Base-by-base conservation (phyloP, 64 coral and sea anemone genomes). In the Trachythela sp. region DNA sequence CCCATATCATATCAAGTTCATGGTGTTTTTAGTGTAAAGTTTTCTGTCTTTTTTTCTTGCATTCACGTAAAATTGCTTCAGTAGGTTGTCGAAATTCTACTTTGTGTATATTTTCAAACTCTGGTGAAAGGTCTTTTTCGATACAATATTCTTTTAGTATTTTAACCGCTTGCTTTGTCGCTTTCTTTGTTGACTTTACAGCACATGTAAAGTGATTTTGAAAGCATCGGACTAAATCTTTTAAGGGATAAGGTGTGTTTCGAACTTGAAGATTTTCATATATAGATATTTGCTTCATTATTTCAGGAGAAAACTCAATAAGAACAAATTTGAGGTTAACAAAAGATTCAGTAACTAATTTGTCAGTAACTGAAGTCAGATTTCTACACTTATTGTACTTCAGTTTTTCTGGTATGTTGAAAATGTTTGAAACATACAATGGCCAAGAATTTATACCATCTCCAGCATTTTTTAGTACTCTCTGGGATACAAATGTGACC, bases 121-220 rank as follows among this genome's bases (percentile, higher is more conserved):
- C 20, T n/a, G 18, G 8, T 9, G 18, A 8, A 26, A 26, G 64
- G 5, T 70, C 30, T 32, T 32, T 70, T 32, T 70, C 64, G 24
- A n/a, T n/a, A 32, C 64, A 70, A 70, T 70, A 70, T 70, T 26
- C 18, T 26, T 22, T 22, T 26, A 70, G 24, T 22, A 32, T 70
- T 26, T n/a, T 70, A 6, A 70, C 64, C 8, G 64, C 64, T 26
- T 22, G 30, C 24, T 70, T 70, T 22, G 64, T 70, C 24, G 64
- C 64, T 6, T 70, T 70, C 24, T 70, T 70, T 5, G 64, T 70
- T 49, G 48, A 49, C 15, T 49, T 49, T n/a, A 88, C 38, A 54
- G 90, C 85, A 80, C 90, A 92, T 10, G 90, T 88, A 92, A 92
- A 92, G 56, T 92, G 85, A 38, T 87, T 92, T 20, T 87, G 86